Evolutionary conservation across 1,140 invertebrate species (phyloP).

Genomic region (Druon quercuslanigerum): DNA sequence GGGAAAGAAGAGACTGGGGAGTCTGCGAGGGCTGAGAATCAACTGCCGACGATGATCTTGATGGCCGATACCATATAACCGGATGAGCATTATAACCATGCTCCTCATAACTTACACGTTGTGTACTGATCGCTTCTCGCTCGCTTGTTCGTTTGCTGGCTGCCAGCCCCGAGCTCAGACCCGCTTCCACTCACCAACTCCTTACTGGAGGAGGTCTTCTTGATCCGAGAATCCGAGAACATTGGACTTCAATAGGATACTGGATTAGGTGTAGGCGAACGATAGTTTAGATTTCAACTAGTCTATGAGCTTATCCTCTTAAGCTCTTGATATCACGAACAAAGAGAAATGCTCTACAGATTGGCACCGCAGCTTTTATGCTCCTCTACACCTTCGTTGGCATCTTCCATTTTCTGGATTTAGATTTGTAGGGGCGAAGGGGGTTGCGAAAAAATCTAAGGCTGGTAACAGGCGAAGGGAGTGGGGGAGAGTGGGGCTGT

Average conservation of each 20-base stretch:
- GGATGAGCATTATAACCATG: constrained; percentile 42
- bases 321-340: neutral
- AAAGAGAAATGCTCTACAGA: neutral
- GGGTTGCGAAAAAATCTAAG: too few species aligned
- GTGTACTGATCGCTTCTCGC: constrained; percentile 1
- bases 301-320: neutral
- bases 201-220: neutral
- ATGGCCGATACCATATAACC: constrained; percentile 47
- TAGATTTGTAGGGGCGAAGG: too few species aligned
- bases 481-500: too few species aligned
- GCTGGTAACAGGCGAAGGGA: too few species aligned
- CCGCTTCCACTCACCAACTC: neutral
- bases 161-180: neutral
- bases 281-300: constrained; percentile 19
- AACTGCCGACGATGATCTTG: constrained; percentile 46
- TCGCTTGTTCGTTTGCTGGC: neutral
- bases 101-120: constrained; percentile 38
- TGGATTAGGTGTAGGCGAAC: constrained; percentile 1
- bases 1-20: constrained; percentile 20
- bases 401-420: too few species aligned
- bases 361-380: neutral
- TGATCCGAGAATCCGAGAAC: neutral
- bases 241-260: neutral
- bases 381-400: too few species aligned
- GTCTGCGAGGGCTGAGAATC: constrained; percentile 42